Evolutionary conservation across 37 sponge, comb jelly and placozoan genomes (phyloP).

Genomic region (Spongia lamella): DNA sequence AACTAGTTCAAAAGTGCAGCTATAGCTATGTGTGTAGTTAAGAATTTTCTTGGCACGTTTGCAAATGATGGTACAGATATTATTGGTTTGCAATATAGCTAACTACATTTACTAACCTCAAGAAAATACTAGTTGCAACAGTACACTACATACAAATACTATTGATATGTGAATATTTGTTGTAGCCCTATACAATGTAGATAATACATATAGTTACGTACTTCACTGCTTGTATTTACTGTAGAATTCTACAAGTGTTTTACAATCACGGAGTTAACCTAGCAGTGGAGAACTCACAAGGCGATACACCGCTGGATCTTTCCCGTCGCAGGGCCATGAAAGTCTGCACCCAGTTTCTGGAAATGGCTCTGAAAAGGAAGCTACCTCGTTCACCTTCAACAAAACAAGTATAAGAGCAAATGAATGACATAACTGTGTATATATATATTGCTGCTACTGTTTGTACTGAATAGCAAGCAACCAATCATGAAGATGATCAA

Average conservation of each 20-base stretch:
- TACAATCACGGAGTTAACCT: constrained; percentile 50
- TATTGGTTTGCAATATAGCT: constrained; percentile 9
- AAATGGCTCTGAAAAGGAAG: constrained; percentile 11
- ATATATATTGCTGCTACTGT: not conserved
- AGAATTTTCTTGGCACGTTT: too few species aligned
- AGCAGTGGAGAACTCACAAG: constrained; percentile 39
- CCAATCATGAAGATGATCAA: too few species aligned
- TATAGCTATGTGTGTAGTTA: too few species aligned
- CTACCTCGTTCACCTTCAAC: not conserved
- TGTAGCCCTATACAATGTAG: too few species aligned
- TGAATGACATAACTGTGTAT: not conserved
- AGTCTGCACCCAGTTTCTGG: constrained; percentile 49
- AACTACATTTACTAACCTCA: not conserved
- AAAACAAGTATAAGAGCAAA: not conserved
- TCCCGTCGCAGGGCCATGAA: constrained; percentile 44
- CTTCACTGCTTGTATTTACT: not conserved
- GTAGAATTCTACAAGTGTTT: constrained; percentile 43
- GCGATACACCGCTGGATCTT: constrained; percentile 54
- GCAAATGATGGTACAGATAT: too few species aligned
- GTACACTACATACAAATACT: too few species aligned
- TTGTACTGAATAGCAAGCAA: too few species aligned
- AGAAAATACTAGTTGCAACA: not conserved
- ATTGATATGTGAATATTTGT: too few species aligned
- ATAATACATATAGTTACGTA: not conserved
- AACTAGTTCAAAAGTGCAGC: too few species aligned